phyloP scores from a whole-genome alignment of 1,140 invertebrate genomes.

The Antheraea pernyi region DNA sequence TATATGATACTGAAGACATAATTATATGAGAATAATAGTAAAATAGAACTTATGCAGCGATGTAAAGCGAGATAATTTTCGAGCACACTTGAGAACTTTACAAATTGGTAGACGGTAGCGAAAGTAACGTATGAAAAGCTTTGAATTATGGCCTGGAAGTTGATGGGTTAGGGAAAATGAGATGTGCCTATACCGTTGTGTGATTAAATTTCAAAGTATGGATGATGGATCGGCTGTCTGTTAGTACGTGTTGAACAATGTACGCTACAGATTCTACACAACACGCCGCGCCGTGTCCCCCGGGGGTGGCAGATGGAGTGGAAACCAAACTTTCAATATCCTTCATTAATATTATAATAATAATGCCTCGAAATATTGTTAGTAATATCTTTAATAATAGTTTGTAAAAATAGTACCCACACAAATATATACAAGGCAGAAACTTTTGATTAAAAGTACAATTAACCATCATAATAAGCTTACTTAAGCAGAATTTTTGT shows the following conservation, averaged over 20 bases:
- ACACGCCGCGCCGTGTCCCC: neutral
- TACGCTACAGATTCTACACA: neutral
- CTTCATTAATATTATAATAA: neutral
- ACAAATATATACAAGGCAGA: too few relatives aligned
- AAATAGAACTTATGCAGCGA: neutral
- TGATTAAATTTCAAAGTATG: slow-evolving; percentile 13
- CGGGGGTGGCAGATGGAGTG: neutral
- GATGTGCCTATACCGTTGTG: slow-evolving; percentile 11
- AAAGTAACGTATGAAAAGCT: slow-evolving; percentile 17
- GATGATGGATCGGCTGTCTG: slow-evolving; percentile 4
- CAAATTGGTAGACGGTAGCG: neutral
- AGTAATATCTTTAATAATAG: too few relatives aligned
- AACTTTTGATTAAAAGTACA: too few relatives aligned
- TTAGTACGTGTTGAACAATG: neutral
- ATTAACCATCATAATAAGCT: too few relatives aligned
- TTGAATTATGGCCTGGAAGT: slow-evolving; percentile 13
- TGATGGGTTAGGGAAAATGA: slow-evolving; percentile 15
- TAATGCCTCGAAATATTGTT: neutral
- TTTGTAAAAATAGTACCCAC: too few relatives aligned
- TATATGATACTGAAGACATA: too few relatives aligned
- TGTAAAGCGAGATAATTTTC: neutral
- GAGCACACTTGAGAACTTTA: neutral
- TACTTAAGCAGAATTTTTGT: too few relatives aligned
- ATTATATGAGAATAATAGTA: neutral
- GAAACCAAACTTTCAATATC: neutral